Percentiles rank a stretch among this genome's conserved stretches.
Evolutionary conservation across 2,888 invertebrate species (phyloP).

Genomic region (Polydrusus cervinus): DNA sequence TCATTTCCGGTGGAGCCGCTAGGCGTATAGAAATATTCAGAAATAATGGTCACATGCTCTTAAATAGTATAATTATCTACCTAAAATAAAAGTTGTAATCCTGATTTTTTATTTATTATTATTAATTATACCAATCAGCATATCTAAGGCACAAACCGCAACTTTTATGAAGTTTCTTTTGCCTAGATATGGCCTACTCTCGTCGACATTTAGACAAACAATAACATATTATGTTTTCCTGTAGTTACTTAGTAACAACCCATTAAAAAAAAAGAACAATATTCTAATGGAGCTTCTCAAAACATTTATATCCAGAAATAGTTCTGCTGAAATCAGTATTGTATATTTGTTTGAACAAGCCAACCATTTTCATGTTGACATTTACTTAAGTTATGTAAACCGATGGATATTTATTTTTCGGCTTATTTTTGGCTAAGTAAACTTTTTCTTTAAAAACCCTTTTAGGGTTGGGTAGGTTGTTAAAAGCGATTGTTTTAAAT

Average conservation of each 20-base stretch:
- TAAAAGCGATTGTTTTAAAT: background rate
- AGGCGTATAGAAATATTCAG: too few species aligned
- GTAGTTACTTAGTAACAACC: background rate
- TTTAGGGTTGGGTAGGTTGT: background rate
- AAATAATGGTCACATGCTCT: too few species aligned
- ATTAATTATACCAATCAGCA: too few species aligned
- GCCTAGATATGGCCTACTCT: too few species aligned
- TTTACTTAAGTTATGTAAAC: slow-evolving; percentile 16
- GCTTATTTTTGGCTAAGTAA: slow-evolving; percentile 13
- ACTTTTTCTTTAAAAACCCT: slow-evolving; percentile 10
- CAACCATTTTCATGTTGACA: slow-evolving; percentile 10
- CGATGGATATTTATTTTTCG: slow-evolving; percentile 9
- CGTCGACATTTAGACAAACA: too few species aligned
- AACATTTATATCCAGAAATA: background rate
- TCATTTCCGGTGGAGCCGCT: too few species aligned
- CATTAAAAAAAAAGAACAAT: background rate
- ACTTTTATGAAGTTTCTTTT: too few species aligned
- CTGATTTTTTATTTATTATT: too few species aligned
- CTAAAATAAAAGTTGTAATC: too few species aligned
- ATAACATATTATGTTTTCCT: too few species aligned
- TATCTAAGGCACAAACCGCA: too few species aligned
- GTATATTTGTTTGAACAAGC: slow-evolving; percentile 10
- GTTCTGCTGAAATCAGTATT: slow-evolving; percentile 6
- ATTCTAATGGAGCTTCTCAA: background rate
- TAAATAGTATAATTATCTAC: too few species aligned